A percentile compares a stretch with the other conserved stretches of the same genome.
phyloP scores from a whole-genome alignment of 2,888 invertebrate genomes.

The Sinotaia quadrata region DNA sequence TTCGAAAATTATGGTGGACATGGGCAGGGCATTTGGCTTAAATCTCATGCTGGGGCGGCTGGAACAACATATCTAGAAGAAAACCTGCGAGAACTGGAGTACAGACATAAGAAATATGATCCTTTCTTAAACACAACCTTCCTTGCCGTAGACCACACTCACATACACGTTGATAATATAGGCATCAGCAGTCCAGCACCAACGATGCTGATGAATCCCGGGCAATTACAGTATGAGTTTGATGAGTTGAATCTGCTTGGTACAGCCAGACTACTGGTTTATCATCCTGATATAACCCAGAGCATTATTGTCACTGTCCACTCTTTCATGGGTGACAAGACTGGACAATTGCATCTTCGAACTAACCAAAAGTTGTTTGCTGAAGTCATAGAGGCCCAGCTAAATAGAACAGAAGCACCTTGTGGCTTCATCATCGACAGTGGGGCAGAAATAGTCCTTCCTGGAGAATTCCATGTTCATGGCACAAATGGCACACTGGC shows the following conservation, averaged over 20 bases:
- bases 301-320: slow-evolving; percentile 48
- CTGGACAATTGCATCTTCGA: slow-evolving; percentile 51
- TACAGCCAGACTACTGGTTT: slow-evolving; percentile 47
- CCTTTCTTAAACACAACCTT: slow-evolving; percentile 52
- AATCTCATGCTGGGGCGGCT: slow-evolving; percentile 52
- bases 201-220: slow-evolving; percentile 49
- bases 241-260: slow-evolving; percentile 59
- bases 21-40: slow-evolving; percentile 22
- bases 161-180: slow-evolving; percentile 51
- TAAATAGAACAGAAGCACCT: slow-evolving; percentile 57
- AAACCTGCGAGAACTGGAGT: slow-evolving; percentile 52
- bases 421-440: slow-evolving; percentile 55
- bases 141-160: slow-evolving; percentile 54
- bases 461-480: slow-evolving; percentile 56
- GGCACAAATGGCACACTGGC: slow-evolving; percentile 56
- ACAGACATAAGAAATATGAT: slow-evolving; percentile 56
- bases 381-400: slow-evolving; percentile 54
- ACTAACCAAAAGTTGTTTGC: slow-evolving; percentile 51
- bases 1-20: slow-evolving; percentile 55
- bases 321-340: slow-evolving; percentile 56
- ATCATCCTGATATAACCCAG: slow-evolving; percentile 43
- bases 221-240: slow-evolving; percentile 48
- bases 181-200: slow-evolving; percentile 47
- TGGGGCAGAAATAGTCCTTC: slow-evolving; percentile 51
- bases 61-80: slow-evolving; percentile 60